Evolutionary conservation across 2,113 vertebrate genomes (phyloP).

Genomic region (Thinocorus orbignyianus): DNA sequence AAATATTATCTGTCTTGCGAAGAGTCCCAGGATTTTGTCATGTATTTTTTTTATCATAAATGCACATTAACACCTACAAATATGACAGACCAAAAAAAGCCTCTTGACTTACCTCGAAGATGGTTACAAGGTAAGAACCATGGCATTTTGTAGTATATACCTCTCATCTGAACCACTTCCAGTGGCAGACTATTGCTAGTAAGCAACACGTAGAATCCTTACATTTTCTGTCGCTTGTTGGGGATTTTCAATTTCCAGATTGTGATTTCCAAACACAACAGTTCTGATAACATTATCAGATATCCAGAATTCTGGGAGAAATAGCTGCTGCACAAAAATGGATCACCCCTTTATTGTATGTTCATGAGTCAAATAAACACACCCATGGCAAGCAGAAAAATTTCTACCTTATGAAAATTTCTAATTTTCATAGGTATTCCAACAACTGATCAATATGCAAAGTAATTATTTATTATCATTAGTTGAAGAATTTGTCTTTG

Average conservation of each 20-base stretch:
- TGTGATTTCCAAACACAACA: background rate
- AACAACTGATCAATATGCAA: background rate
- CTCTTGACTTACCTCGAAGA: background rate
- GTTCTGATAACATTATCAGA: background rate
- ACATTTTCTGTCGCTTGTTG: background rate
- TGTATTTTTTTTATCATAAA: background rate
- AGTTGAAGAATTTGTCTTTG: background rate
- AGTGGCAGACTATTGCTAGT: background rate
- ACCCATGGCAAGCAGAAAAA: background rate
- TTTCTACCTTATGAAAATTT: background rate
- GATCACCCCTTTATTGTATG: background rate
- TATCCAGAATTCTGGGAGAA: background rate
- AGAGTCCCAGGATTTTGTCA: background rate
- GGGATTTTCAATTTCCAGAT: background rate
- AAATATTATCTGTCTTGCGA: background rate
- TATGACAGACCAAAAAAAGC: background rate
- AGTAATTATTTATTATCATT: background rate
- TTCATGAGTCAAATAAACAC: background rate
- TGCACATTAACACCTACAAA: background rate
- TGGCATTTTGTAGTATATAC: background rate
- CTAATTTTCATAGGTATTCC: background rate
- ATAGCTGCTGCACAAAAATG: background rate
- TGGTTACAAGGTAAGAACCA: background rate
- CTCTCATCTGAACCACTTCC: background rate
- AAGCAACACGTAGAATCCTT: background rate